Conservation (phyloP, 2,113 vertebrate species). For the Gracilinanus agilis region DNA sequence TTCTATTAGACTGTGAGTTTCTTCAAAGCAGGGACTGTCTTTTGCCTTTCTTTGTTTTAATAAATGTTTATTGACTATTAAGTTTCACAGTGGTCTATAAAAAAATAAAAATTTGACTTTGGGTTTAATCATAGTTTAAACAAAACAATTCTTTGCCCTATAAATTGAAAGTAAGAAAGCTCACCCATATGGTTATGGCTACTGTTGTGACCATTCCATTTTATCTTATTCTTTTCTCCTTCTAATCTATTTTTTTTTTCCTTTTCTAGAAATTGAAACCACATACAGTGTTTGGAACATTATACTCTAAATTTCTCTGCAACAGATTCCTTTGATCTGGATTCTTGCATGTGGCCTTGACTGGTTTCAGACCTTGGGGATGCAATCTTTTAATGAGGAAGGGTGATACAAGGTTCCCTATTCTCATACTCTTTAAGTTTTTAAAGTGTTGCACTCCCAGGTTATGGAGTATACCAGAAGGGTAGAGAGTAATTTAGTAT, state of each 20-base stretch:
- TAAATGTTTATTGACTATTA: not conserved
- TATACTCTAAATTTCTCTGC: not conserved
- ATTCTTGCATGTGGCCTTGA: not conserved
- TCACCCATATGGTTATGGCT: slow-evolving; percentile 47
- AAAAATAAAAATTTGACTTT: slow-evolving; percentile 59
- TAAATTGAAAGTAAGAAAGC: slow-evolving; percentile 38
- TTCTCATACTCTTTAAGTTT: not conserved
- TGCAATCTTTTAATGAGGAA: not conserved
- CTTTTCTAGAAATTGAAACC: not conserved
- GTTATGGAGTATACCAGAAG: not conserved
- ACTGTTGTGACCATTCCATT: slow-evolving; percentile 10
- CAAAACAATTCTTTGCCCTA: not conserved
- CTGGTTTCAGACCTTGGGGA: not conserved
- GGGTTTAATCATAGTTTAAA: slow-evolving; percentile 33
- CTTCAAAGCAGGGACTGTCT: too few relatives aligned
- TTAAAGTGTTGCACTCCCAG: not conserved
- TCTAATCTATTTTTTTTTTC: not conserved
- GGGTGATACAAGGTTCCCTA: not conserved
- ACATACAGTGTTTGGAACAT: not conserved
- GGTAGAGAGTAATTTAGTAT: not conserved
- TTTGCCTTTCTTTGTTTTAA: too few relatives aligned
- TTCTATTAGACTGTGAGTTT: too few relatives aligned
- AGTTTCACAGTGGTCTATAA: not conserved
- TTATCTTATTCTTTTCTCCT: not conserved
- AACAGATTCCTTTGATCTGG: not conserved